These are phyloP conservation scores for Oligia latruncula DNA, from an alignment of 2,888 invertebrate species.

Conservation along the genomic window DNA sequence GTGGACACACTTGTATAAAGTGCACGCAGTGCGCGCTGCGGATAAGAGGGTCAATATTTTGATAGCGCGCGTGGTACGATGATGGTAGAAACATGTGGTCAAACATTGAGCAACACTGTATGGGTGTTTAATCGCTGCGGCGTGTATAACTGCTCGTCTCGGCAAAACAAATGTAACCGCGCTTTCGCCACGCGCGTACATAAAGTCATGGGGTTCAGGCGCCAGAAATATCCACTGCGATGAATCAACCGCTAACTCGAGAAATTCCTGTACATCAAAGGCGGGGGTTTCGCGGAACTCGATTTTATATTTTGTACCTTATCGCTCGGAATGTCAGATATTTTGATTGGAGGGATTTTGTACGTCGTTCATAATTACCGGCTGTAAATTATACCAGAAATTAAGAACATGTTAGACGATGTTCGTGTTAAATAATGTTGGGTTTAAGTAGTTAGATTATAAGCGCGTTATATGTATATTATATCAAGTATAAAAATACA, in stretches of 20 bases:
- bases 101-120: slow-evolving; percentile 87
- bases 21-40: slow-evolving; percentile 82
- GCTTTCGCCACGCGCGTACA: slow-evolving; percentile 76
- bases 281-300: slow-evolving; percentile 79
- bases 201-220: slow-evolving; percentile 70
- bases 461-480: neutral
- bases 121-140: slow-evolving; percentile 81
- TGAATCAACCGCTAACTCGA: slow-evolving; percentile 86
- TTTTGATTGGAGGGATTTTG: slow-evolving; percentile 66
- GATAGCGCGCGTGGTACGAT: slow-evolving; percentile 84
- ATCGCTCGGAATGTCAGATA: slow-evolving; percentile 59
- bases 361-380: slow-evolving; percentile 57
- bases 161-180: slow-evolving; percentile 80
- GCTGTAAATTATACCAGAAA: slow-evolving; percentile 30
- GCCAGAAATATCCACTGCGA: slow-evolving; percentile 82
- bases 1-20: slow-evolving; percentile 84
- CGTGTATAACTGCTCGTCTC: slow-evolving; percentile 71
- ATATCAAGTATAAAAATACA: neutral
- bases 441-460: neutral
- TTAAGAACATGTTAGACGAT: neutral
- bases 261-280: slow-evolving; percentile 87
- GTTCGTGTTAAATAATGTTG: neutral
- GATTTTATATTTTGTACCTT: slow-evolving; percentile 71
- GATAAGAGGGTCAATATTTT: slow-evolving; percentile 89
- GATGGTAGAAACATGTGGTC: slow-evolving; percentile 85